Evolutionary conservation across 2,113 vertebrate species (phyloP).

Genomic region (Todiramphus saurophagus): DNA sequence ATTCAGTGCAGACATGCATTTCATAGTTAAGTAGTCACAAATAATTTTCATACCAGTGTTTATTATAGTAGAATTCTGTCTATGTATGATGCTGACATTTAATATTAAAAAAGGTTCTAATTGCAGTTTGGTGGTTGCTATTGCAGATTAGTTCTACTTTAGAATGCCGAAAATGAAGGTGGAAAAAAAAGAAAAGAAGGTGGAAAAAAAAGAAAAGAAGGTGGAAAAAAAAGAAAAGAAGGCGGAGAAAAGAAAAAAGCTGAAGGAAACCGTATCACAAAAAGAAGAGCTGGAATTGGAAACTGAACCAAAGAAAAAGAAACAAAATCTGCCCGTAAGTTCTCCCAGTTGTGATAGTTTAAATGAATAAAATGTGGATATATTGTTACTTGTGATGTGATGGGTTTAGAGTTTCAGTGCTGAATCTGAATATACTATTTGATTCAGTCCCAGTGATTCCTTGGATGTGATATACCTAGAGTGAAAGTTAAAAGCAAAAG

Average conservation of each 20-base stretch:
- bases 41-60: background rate
- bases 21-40: background rate
- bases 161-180: slow-evolving; percentile 51
- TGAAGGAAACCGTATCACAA: background rate
- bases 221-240: background rate
- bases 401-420: background rate
- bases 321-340: slow-evolving; percentile 36
- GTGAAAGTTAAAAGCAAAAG: background rate
- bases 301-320: background rate
- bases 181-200: background rate
- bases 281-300: background rate
- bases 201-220: background rate
- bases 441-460: background rate
- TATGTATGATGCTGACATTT: background rate
- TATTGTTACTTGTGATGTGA: background rate
- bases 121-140: background rate
- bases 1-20: background rate
- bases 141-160: background rate
- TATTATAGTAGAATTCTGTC: background rate
- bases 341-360: background rate
- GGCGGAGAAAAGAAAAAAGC: slow-evolving; percentile 49
- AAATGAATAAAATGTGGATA: background rate
- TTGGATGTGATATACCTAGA: background rate
- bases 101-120: background rate
- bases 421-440: background rate